These are phyloP conservation scores for Formica aserva DNA, from an alignment of 2,888 invertebrate species.

Conservation along the genomic window DNA sequence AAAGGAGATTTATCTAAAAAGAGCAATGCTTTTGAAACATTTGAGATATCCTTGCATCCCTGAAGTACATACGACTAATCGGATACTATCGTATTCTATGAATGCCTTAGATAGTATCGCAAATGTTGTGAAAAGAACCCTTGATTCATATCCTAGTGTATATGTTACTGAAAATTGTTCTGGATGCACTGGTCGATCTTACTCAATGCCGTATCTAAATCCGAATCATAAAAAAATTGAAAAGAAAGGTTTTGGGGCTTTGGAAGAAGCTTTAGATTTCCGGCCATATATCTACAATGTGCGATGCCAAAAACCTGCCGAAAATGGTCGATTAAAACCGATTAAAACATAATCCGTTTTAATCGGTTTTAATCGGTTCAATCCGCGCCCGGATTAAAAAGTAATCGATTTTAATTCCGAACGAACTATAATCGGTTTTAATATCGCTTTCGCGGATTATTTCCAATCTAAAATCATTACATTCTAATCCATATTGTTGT, in stretches of 20 bases:
- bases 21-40: background rate
- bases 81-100: background rate
- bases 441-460: no score
- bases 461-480: no score
- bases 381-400: no score
- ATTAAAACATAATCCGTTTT: no score
- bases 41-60: background rate
- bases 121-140: background rate
- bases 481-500: no score
- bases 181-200: background rate
- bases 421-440: no score
- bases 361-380: no score
- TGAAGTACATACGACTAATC: background rate
- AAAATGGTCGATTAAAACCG: no score
- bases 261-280: background rate
- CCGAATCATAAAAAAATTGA: background rate
- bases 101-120: background rate
- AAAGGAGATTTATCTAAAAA: constrained; percentile 5
- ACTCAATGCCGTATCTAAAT: background rate
- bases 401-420: no score
- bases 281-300: background rate
- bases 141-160: background rate
- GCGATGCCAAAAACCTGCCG: background rate
- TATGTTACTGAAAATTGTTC: constrained; percentile 1
- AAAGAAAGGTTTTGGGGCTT: background rate